Percentiles rank a stretch among this genome's conserved stretches.
These are phyloP conservation scores for Drosophila orena DNA, from an alignment of 1,140 invertebrate species.

Conservation along the genomic window DNA sequence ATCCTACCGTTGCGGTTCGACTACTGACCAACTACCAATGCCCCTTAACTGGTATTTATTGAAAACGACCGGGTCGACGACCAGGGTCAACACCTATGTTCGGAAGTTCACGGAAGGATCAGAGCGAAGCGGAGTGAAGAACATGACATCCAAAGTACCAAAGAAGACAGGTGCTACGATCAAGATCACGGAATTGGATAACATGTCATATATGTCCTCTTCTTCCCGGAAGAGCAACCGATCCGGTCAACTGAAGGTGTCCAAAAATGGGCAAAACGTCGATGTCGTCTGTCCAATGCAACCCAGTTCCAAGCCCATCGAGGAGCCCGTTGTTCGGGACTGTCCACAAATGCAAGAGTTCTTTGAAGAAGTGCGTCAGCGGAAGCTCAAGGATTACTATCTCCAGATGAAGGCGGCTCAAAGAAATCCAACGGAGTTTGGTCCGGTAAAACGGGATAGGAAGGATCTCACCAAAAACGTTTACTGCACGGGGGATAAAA, in stretches of 20 bases:
- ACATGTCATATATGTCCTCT: no score
- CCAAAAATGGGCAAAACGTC: background rate
- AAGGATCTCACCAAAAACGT: slow-evolving; percentile 3
- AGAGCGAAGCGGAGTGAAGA: background rate
- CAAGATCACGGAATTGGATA: background rate
- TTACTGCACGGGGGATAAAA: slow-evolving; percentile 19
- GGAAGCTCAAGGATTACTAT: slow-evolving; percentile 33
- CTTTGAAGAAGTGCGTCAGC: slow-evolving; percentile 25
- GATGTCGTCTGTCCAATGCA: background rate
- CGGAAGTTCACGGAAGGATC: slow-evolving; percentile 12
- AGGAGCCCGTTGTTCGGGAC: background rate
- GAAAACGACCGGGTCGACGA: slow-evolving; percentile 11
- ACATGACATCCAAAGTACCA: background rate
- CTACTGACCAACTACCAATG: background rate
- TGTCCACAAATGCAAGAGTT: slow-evolving; percentile 33
- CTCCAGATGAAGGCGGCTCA: slow-evolving; percentile 13
- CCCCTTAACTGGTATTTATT: slow-evolving; percentile 21
- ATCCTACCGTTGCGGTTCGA: background rate
- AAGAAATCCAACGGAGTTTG: background rate
- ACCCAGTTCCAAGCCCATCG: background rate
- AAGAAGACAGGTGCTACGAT: no score
- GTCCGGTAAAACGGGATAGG: background rate
- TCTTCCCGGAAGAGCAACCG: background rate
- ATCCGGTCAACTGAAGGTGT: background rate
- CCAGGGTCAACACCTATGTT: slow-evolving; percentile 5